Evolutionary conservation across 2,888 invertebrate genomes (phyloP).

Genomic region (Alitta virens): DNA sequence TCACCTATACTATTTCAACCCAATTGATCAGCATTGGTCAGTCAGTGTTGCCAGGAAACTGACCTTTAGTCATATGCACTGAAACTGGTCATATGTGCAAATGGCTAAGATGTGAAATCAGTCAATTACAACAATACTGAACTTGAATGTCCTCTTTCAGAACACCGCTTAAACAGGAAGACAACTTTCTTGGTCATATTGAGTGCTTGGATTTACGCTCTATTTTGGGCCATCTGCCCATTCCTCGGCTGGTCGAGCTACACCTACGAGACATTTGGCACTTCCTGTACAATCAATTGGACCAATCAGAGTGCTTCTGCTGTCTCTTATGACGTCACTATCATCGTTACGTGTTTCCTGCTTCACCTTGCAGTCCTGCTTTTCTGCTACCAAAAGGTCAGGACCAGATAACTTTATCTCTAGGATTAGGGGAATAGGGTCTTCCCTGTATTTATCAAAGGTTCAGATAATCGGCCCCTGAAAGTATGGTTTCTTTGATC

Average conservation of each 20-base stretch:
- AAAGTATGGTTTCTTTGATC: no score
- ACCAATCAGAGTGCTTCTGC: not conserved
- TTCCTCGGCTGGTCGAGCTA: slow-evolving; percentile 33
- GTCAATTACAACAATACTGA: no score
- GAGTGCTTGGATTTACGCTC: not conserved
- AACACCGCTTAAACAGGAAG: not conserved
- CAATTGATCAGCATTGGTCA: no score
- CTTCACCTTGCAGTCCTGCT: slow-evolving; percentile 24
- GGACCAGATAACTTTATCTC: no score
- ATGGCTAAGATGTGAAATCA: no score
- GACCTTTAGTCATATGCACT: not conserved
- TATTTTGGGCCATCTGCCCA: slow-evolving; percentile 19
- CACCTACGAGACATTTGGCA: slow-evolving; percentile 30
- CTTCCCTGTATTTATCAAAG: no score
- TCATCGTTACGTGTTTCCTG: slow-evolving; percentile 25
- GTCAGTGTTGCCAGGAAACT: no score
- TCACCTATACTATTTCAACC: no score
- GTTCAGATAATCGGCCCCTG: no score
- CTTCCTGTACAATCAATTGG: slow-evolving; percentile 34
- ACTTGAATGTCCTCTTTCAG: not conserved
- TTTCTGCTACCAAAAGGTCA: slow-evolving; percentile 25
- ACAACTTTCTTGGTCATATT: slow-evolving; percentile 1
- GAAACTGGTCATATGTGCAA: no score
- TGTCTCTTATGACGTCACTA: slow-evolving; percentile 24
- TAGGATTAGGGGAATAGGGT: no score